phyloP scores from a whole-genome alignment of 2,113 vertebrate genomes.

The Xenopus tropicalis region UCB_Xtro_10.0 CM004444.2:178237501-178238000 shows the following conservation, averaged over 20 bases:
- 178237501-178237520: conserved; percentile 21
- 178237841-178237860: conserved; percentile 6
- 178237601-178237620: conserved; percentile 21
- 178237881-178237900: conserved; percentile 21
- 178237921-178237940: conserved; percentile 22
- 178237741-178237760: conserved; percentile 11
- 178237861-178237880: conserved; percentile 6
- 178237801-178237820: not conserved
- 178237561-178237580: conserved; percentile 27
- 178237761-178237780: conserved; percentile 3
- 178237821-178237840: conserved; percentile 13
- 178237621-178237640: conserved; percentile 5
- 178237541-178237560: conserved; percentile 30
- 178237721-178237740: not conserved
- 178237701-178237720: conserved; percentile 2
- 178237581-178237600: conserved; percentile 10
- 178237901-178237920: conserved; percentile 15
- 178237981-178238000: conserved; percentile 18
- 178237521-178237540: conserved; percentile 28
- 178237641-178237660: not conserved
- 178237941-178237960: conserved; percentile 9
- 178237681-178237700: conserved; percentile 14
- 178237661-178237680: not conserved
- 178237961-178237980: not conserved
- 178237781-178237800: not conserved